phyloP scores from a whole-genome alignment of 2,797 vertebrate genomes.

The Taeniopygia guttata region DNA sequence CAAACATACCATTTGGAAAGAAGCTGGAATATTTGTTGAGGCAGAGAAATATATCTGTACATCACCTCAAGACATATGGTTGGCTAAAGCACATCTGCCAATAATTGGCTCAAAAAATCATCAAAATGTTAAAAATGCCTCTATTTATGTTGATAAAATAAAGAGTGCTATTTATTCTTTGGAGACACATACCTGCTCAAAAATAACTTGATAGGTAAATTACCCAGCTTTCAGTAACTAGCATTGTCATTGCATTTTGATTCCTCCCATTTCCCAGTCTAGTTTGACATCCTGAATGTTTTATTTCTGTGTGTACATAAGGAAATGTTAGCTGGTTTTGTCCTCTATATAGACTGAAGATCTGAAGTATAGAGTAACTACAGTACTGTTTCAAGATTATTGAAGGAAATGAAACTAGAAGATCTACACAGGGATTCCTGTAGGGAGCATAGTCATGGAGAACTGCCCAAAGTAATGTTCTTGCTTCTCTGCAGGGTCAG shows the following conservation, averaged over 20 bases:
- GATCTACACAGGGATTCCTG: background rate
- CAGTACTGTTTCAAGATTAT: background rate
- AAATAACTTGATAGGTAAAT: background rate
- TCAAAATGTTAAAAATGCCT: conserved; percentile 8
- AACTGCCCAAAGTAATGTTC: background rate
- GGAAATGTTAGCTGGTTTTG: background rate
- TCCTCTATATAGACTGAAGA: background rate
- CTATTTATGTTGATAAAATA: background rate
- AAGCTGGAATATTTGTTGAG: conserved; percentile 29
- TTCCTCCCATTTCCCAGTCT: background rate
- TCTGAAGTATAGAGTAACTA: background rate
- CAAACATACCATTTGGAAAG: conserved; percentile 52
- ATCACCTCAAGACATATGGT: conserved; percentile 42
- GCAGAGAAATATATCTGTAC: conserved; percentile 6
- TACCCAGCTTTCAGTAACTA: background rate
- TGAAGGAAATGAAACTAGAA: background rate
- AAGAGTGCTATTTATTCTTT: background rate
- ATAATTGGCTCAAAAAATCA: conserved; percentile 22
- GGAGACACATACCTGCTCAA: background rate
- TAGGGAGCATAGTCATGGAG: background rate
- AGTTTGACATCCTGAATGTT: background rate
- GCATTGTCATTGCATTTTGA: background rate
- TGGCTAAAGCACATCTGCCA: conserved; percentile 50
- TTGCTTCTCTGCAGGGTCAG: background rate
- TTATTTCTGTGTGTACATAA: background rate